A percentile compares a stretch with the other conserved stretches of the same genome.
Evolutionary conservation across 2,888 invertebrate species (phyloP).

Genomic region (Ormyrus labotus): DNA sequence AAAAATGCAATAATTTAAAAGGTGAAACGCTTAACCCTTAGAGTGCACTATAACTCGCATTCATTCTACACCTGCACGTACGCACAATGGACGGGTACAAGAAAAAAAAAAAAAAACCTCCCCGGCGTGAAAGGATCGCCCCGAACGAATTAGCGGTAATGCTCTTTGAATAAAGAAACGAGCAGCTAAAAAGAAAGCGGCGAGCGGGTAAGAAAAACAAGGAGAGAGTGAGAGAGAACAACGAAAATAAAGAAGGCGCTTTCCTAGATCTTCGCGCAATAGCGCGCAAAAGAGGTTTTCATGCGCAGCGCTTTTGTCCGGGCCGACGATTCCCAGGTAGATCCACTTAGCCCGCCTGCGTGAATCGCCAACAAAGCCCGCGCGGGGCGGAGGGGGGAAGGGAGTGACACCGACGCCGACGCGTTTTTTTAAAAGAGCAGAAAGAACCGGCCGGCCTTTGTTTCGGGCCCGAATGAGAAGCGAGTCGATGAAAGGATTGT

Average conservation of each 20-base stretch:
- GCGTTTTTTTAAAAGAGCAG: slow-evolving; percentile 19
- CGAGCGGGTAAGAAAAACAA: slow-evolving; percentile 4
- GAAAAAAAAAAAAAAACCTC: slow-evolving; percentile 10
- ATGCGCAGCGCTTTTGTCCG: neutral
- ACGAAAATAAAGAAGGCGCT: slow-evolving; percentile 16
- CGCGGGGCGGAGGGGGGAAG: no score
- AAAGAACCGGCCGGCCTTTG: slow-evolving; percentile 10
- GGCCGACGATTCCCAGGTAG: slow-evolving; percentile 29
- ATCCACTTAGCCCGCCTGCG: slow-evolving; percentile 35
- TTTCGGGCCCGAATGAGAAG: neutral
- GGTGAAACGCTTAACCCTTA: no score
- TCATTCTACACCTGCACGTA: no score
- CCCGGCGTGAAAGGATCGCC: slow-evolving; percentile 18
- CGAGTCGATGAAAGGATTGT: slow-evolving; percentile 23
- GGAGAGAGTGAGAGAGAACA: slow-evolving; percentile 6
- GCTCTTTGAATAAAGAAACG: slow-evolving; percentile 23
- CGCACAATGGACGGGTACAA: neutral
- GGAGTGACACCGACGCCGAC: neutral
- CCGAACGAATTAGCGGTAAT: slow-evolving; percentile 39
- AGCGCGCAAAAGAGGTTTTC: slow-evolving; percentile 24
- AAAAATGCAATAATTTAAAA: no score
- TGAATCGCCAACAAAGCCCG: neutral
- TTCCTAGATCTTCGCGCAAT: slow-evolving; percentile 37
- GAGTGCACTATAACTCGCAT: no score
- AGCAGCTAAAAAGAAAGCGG: neutral